Evolutionary conservation across 2,797 vertebrate genomes (phyloP).

Genomic region (Cercopithecus mitis): DNA sequence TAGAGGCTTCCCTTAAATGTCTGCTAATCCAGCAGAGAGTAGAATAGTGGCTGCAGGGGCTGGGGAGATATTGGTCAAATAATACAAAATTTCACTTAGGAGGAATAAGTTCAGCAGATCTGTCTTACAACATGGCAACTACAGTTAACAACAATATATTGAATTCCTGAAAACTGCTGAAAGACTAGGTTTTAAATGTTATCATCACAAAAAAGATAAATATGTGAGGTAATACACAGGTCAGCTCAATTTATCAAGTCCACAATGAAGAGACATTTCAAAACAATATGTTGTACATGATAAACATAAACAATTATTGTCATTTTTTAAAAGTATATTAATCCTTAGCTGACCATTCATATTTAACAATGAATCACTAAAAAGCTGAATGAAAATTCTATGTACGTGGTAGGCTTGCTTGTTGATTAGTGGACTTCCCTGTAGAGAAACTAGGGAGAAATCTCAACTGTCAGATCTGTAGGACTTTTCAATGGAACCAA

Average conservation of each 20-base stretch:
- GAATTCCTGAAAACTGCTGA: not conserved
- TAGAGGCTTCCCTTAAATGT: not conserved
- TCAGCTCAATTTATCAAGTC: not conserved
- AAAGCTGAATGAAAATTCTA: conserved; percentile 17
- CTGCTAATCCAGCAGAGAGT: not conserved
- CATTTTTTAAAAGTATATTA: not conserved
- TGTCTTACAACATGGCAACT: not conserved
- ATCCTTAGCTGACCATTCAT: not conserved
- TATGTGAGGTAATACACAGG: not conserved
- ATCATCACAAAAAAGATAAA: not conserved
- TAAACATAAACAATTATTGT: not conserved
- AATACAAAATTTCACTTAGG: not conserved
- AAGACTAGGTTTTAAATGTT: not conserved
- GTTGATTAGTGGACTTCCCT: not conserved
- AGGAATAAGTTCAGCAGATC: not conserved
- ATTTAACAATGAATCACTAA: not conserved
- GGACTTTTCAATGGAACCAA: not conserved
- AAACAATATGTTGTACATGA: not conserved
- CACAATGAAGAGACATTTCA: not conserved
- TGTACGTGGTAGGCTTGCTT: not conserved
- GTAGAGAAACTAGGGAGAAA: not conserved
- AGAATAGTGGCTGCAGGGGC: not conserved
- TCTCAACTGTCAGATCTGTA: not conserved
- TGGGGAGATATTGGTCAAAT: not conserved
- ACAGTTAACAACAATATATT: not conserved